phyloP scores from a whole-genome alignment of 2,113 vertebrate species.

The Capreolus pygargus region DNA sequence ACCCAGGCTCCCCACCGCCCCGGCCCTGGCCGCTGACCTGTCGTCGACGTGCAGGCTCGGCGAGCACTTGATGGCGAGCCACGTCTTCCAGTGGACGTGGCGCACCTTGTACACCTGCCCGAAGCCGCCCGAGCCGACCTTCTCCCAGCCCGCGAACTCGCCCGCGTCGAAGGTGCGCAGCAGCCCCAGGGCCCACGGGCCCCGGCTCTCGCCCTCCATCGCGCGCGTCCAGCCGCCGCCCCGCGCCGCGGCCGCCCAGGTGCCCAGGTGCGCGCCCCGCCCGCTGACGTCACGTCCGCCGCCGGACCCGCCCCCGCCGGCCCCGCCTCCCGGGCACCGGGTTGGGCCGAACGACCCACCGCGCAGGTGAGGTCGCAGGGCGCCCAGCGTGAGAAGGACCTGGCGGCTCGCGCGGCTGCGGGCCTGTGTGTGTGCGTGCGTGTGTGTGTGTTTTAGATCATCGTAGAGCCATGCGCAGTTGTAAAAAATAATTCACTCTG shows the following conservation, averaged over 20 bases:
- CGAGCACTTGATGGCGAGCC: constrained; percentile 97
- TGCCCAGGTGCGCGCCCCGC: constrained; percentile 46
- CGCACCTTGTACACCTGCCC: constrained; percentile 98
- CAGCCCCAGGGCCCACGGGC: constrained; percentile 90
- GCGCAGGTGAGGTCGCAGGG: fast-evolving
- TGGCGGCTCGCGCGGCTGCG: background rate
- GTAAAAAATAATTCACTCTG: background rate
- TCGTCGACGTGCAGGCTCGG: constrained; percentile 95
- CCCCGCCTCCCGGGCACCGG: background rate
- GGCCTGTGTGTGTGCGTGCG: background rate
- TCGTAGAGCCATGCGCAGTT: background rate
- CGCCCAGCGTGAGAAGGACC: background rate
- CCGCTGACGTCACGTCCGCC: constrained; percentile 47
- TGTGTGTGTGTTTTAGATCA: background rate
- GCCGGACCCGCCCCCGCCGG: background rate
- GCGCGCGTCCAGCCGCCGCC: background rate
- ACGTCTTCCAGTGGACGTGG: constrained; percentile 97
- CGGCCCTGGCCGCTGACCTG: constrained; percentile 85
- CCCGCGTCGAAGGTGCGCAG: constrained; percentile 91
- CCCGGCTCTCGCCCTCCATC: constrained; percentile 88
- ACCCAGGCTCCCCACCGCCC: background rate
- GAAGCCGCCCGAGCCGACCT: constrained; percentile 96
- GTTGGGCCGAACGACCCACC: fast-evolving
- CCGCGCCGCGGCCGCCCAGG: background rate
- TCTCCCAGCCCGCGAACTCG: constrained; percentile 95